A percentile compares a stretch with the other conserved stretches of the same genome.
These are phyloP conservation scores for Andrena minutula DNA, from an alignment of 2,888 invertebrate genomes.

Conservation along the genomic window DNA sequence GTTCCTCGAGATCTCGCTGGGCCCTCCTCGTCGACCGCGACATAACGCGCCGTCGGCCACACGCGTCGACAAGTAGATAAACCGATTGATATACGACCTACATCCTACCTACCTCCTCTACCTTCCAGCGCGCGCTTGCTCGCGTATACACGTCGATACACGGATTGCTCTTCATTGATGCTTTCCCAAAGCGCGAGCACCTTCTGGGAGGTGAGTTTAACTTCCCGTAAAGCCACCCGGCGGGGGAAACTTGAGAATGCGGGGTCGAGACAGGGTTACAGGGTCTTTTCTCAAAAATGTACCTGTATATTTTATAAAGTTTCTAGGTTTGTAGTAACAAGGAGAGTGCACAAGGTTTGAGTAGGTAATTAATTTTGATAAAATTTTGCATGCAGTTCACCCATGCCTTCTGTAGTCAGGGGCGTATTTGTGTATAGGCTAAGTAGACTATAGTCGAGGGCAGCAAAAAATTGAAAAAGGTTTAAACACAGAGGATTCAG, in stretches of 20 bases:
- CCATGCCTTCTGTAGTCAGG: no score
- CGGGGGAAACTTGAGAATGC: not conserved
- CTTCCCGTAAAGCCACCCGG: not conserved
- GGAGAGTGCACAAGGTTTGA: no score
- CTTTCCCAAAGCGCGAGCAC: slow-evolving; percentile 19
- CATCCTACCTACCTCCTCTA: slow-evolving; percentile 69
- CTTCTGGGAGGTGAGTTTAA: not conserved
- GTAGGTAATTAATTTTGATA: no score
- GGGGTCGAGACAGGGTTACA: not conserved
- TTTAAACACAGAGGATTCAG: no score
- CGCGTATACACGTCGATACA: slow-evolving; percentile 65
- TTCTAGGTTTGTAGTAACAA: no score
- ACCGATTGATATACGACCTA: slow-evolving; percentile 84
- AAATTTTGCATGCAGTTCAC: no score
- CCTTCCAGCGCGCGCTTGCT: slow-evolving; percentile 49
- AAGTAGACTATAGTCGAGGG: no score
- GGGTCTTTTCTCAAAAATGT: not conserved
- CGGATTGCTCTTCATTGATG: slow-evolving; percentile 65
- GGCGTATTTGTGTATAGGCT: no score
- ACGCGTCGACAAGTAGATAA: slow-evolving; percentile 85
- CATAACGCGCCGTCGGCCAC: slow-evolving; percentile 82
- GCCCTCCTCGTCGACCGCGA: slow-evolving; percentile 79
- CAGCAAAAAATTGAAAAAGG: no score
- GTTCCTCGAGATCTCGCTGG: slow-evolving; percentile 53
- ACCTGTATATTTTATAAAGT: not conserved